Percentiles rank a stretch among this genome's conserved stretches.
Conservation (phyloP, 1,140 invertebrate genomes). For the Micrasema longulum region DNA sequence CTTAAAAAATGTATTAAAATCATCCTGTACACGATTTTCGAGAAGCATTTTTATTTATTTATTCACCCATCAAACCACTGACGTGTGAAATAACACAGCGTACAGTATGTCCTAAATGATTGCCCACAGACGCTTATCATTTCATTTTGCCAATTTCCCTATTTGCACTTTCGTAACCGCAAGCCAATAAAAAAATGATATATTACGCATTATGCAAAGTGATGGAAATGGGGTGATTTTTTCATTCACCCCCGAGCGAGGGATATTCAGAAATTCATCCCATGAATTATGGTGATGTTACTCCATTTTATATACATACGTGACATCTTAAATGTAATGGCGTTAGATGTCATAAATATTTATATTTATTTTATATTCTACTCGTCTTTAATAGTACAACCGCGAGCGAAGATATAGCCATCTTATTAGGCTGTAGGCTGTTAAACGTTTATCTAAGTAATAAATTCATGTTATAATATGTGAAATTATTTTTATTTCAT, state of each 20-base stretch:
- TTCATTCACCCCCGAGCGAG: background rate
- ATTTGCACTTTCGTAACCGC: slow-evolving; percentile 35
- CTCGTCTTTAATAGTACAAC: too few relatives aligned
- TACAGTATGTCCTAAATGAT: slow-evolving; percentile 1
- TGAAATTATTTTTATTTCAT: too few relatives aligned
- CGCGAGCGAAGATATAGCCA: too few relatives aligned
- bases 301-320: slow-evolving; percentile 7
- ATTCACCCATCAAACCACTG: too few relatives aligned
- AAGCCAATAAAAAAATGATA: slow-evolving; percentile 29
- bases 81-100: too few relatives aligned
- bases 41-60: too few relatives aligned
- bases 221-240: slow-evolving; percentile 28
- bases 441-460: too few relatives aligned
- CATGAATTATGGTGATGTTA: slow-evolving; percentile 23
- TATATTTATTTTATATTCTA: slow-evolving; percentile 19
- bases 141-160: slow-evolving; percentile 29
- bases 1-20: too few relatives aligned
- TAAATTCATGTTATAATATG: too few relatives aligned
- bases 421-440: too few relatives aligned
- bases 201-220: slow-evolving; percentile 31
- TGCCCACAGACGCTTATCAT: slow-evolving; percentile 7
- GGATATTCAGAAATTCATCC: background rate
- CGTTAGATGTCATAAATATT: slow-evolving; percentile 22
- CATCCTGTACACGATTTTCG: too few relatives aligned
- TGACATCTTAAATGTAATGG: slow-evolving; percentile 13